A percentile compares a stretch with the other conserved stretches of the same genome.
These are phyloP conservation scores for Neoitamus cyanurus DNA, from an alignment of 2,888 invertebrate species.

Conservation along the genomic window DNA sequence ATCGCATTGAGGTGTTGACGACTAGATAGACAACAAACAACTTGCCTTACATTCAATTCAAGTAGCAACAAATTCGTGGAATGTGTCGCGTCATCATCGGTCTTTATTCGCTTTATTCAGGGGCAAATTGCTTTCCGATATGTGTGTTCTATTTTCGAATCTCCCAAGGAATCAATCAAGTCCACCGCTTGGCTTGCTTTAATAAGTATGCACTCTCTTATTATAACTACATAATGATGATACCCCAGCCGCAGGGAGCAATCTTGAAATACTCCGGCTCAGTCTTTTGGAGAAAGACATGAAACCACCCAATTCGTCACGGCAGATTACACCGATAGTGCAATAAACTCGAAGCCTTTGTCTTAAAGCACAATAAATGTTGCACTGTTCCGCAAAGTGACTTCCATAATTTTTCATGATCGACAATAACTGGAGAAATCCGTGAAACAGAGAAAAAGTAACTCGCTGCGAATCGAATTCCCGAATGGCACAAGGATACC, in stretches of 20 bases:
- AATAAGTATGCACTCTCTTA: no score
- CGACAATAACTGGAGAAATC: background rate
- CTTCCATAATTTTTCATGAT: slow-evolving; percentile 1
- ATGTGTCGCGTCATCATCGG: slow-evolving; percentile 22
- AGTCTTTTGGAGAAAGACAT: background rate
- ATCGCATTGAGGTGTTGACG: slow-evolving; percentile 9
- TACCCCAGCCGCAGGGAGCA: no score
- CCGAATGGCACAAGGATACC: background rate
- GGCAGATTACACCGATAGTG: background rate
- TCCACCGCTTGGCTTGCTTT: no score
- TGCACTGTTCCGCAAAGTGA: background rate
- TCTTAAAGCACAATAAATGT: background rate
- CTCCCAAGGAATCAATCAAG: background rate
- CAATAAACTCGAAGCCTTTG: background rate
- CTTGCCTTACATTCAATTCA: slow-evolving; percentile 8
- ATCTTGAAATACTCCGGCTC: no score
- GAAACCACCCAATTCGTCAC: background rate
- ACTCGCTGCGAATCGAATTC: background rate
- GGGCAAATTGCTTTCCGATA: background rate
- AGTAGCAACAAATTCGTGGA: slow-evolving; percentile 30
- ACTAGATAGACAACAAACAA: slow-evolving; percentile 18
- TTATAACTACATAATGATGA: no score
- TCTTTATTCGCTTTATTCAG: background rate
- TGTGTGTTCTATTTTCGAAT: background rate
- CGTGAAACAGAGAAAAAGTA: background rate